Evolutionary conservation across 1,140 invertebrate species (phyloP).

Genomic region (Drosophila yakuba): DNA sequence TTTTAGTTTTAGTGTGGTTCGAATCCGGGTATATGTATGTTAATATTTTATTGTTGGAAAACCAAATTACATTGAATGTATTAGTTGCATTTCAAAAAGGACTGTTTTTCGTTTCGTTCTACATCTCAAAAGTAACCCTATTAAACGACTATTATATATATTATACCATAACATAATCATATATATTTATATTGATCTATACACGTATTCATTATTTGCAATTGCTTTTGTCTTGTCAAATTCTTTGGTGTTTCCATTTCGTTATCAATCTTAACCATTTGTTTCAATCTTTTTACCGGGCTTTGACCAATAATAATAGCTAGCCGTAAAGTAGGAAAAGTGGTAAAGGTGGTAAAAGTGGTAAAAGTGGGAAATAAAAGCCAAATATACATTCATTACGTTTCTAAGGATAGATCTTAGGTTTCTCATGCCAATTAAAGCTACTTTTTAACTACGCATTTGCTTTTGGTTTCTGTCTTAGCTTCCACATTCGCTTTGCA

Average conservation of each 20-base stretch:
- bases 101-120: slow-evolving; percentile 1
- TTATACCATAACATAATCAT: slow-evolving; percentile 18
- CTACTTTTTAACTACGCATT: slow-evolving; percentile 44
- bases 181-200: slow-evolving; percentile 29
- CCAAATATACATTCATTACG: slow-evolving; percentile 12
- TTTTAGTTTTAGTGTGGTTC: not conserved
- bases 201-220: slow-evolving; percentile 24
- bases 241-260: slow-evolving; percentile 73
- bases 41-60: slow-evolving; percentile 1
- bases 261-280: slow-evolving; percentile 67
- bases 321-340: slow-evolving; percentile 10
- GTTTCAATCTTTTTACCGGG: slow-evolving; percentile 15
- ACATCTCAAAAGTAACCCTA: slow-evolving; percentile 21
- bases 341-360: not conserved
- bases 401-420: slow-evolving; percentile 10
- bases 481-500: not conserved
- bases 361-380: not conserved
- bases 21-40: not conserved
- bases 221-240: slow-evolving; percentile 40
- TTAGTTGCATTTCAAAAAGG: slow-evolving; percentile 1
- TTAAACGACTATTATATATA: slow-evolving; percentile 17
- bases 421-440: not conserved
- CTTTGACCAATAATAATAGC: slow-evolving; percentile 44
- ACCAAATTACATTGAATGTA: not conserved
- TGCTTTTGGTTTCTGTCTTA: slow-evolving; percentile 36